These are phyloP conservation scores for Oryzias woworae DNA, from an alignment of 2,113 vertebrate species.

Conservation along the genomic window DNA sequence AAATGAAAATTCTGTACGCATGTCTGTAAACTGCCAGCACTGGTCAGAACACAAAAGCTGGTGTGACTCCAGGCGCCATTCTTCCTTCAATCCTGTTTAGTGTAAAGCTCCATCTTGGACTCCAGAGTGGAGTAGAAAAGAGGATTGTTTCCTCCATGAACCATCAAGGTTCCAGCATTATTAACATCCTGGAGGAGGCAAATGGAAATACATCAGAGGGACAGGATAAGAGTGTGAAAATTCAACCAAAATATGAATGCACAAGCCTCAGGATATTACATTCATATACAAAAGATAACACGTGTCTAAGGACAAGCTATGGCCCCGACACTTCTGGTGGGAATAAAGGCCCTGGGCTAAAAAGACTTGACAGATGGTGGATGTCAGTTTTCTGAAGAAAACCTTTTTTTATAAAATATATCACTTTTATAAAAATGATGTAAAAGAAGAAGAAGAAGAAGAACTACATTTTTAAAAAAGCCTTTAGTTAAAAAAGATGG, in stretches of 20 bases:
- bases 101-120: constrained; percentile 4
- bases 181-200: constrained; percentile 29
- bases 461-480: too few species aligned
- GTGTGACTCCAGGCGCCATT: constrained; percentile 7
- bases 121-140: constrained; percentile 12
- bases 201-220: constrained; percentile 15
- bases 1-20: constrained; percentile 40
- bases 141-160: constrained; percentile 29
- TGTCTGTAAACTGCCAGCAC: constrained; percentile 27
- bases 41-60: constrained; percentile 32
- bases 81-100: constrained; percentile 13
- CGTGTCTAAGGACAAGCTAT: constrained; percentile 32
- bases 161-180: constrained; percentile 21
- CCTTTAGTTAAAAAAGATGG: background rate
- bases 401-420: constrained; percentile 3
- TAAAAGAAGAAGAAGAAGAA: background rate
- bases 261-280: constrained; percentile 29
- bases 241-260: constrained; percentile 22
- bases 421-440: background rate
- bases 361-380: constrained; percentile 37
- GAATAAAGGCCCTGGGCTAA: constrained; percentile 16
- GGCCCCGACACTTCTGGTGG: constrained; percentile 18
- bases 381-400: constrained; percentile 16
- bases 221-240: constrained; percentile 24
- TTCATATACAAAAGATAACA: constrained; percentile 25